phyloP scores from a whole-genome alignment of 2,113 vertebrate genomes.

The Origma solitaria region DNA sequence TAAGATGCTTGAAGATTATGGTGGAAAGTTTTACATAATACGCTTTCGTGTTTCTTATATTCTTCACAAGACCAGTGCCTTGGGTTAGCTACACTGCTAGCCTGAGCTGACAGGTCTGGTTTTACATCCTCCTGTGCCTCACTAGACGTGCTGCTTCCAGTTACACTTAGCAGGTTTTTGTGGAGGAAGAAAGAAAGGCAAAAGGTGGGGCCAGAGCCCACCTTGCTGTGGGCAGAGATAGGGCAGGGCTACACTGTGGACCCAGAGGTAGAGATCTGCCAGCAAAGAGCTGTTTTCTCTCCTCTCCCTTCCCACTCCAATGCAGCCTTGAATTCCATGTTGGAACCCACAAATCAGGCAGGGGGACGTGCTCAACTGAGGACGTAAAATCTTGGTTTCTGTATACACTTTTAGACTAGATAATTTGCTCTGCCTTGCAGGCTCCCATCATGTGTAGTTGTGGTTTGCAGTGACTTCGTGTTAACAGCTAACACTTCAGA shows the following conservation, averaged over 20 bases:
- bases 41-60: neutral
- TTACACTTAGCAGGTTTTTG: neutral
- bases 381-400: neutral
- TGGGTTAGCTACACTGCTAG: neutral
- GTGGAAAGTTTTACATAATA: neutral
- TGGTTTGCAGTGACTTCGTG: neutral
- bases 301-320: neutral
- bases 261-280: neutral
- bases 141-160: neutral
- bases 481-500: neutral
- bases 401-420: neutral
- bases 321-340: neutral
- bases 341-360: neutral
- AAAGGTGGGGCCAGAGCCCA: fast-evolving
- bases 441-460: neutral
- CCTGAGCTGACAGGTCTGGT: neutral
- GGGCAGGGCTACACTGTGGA: fast-evolving
- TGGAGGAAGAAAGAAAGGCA: neutral
- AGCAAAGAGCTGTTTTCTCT: fast-evolving
- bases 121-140: neutral
- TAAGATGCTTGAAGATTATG: neutral
- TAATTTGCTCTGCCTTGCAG: neutral
- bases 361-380: neutral
- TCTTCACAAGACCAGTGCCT: neutral
- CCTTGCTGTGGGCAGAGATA: neutral